Percentiles rank a stretch among this genome's conserved stretches.
phyloP scores from a whole-genome alignment of 2,797 vertebrate genomes.

The Megaceryle alcyon region DNA sequence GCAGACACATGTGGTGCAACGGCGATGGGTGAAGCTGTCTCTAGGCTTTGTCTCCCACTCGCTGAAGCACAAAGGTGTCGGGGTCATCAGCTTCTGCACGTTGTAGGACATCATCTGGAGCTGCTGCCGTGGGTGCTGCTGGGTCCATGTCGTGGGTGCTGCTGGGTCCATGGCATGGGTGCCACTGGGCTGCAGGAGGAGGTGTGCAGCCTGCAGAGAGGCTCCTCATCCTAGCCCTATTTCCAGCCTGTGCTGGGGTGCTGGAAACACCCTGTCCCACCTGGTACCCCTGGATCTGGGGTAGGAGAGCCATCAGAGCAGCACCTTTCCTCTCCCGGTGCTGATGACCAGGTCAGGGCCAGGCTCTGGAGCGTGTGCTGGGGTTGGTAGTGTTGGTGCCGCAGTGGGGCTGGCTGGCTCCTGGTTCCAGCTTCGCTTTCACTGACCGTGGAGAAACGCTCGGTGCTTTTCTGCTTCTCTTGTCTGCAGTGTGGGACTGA shows the following conservation, averaged over 20 bases:
- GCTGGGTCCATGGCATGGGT: background rate
- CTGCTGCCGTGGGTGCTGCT: background rate
- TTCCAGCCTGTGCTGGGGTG: fast-evolving
- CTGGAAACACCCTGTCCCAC: fast-evolving
- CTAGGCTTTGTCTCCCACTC: fast-evolving
- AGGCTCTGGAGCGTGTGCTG: fast-evolving
- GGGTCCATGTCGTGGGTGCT: background rate
- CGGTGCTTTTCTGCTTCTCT: background rate
- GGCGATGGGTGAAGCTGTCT: fast-evolving
- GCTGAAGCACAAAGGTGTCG: fast-evolving
- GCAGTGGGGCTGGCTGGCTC: fast-evolving
- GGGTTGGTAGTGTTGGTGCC: fast-evolving
- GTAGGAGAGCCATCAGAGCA: fast-evolving
- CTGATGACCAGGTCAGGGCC: fast-evolving
- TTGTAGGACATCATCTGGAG: fast-evolving
- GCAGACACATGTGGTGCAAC: fast-evolving
- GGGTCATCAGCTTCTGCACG: fast-evolving
- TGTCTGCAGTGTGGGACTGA: slow-evolving; percentile 29
- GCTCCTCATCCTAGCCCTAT: background rate
- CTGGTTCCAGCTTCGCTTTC: fast-evolving
- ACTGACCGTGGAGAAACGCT: background rate
- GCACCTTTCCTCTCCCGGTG: fast-evolving
- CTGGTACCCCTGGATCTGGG: fast-evolving
- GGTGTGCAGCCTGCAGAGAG: background rate
- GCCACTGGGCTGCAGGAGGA: background rate